phyloP scores from a whole-genome alignment of 1,140 invertebrate species.

The Drosophila bocki region DNA sequence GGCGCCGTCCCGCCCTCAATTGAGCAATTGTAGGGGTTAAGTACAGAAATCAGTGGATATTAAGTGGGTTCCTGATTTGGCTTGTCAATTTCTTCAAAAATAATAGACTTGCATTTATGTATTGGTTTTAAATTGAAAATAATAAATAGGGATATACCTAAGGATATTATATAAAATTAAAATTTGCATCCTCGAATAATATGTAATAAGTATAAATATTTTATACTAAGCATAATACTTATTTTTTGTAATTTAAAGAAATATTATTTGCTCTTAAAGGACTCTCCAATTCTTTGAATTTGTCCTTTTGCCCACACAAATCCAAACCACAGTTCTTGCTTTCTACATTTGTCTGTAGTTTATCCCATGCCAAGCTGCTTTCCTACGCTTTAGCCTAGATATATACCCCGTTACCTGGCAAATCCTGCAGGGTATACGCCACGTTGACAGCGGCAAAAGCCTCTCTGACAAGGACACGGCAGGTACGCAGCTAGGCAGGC shows the following conservation, averaged over 20 bases:
- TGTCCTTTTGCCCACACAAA: neutral
- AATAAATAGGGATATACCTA: neutral
- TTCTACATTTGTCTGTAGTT: neutral
- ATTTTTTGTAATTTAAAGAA: neutral
- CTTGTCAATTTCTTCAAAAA: neutral
- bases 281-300: neutral
- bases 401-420: constrained; percentile 11
- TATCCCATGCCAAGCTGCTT: neutral
- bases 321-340: neutral
- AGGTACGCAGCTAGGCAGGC: constrained; percentile 37
- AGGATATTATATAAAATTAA: neutral
- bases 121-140: neutral
- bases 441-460: constrained; percentile 58
- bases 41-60: neutral
- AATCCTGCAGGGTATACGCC: constrained; percentile 29
- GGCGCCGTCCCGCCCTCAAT: constrained; percentile 1
- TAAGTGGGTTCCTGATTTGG: neutral
- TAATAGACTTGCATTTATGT: too few relatives aligned
- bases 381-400: neutral
- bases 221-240: too few relatives aligned
- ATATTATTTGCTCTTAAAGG: too few relatives aligned
- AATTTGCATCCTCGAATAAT: neutral
- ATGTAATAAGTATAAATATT: neutral
- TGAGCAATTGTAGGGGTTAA: constrained; percentile 2
- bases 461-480: constrained; percentile 72